Conservation (phyloP, 1,140 invertebrate genomes). For the Nymphalis io region DNA sequence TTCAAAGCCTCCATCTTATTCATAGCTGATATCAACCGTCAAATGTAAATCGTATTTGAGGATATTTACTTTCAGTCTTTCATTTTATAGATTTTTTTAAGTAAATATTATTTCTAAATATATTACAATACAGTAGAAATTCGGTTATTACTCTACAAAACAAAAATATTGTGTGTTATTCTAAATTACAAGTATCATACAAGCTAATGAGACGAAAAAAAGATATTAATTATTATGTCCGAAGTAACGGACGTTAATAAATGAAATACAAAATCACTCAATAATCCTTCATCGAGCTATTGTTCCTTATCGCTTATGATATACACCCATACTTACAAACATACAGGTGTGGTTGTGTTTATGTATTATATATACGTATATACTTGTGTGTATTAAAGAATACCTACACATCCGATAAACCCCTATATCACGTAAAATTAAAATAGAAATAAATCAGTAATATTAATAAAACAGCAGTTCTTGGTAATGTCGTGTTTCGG, state of each 20-base stretch:
- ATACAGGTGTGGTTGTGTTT: too few species aligned
- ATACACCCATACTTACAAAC: too few species aligned
- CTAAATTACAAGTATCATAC: background rate
- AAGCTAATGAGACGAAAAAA: background rate
- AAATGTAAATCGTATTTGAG: constrained; percentile 12
- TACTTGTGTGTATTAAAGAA: too few species aligned
- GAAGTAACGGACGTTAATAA: constrained; percentile 1
- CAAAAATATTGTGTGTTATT: too few species aligned
- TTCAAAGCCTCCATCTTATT: constrained; percentile 1
- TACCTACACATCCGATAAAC: too few species aligned
- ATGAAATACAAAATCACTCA: background rate
- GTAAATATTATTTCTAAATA: background rate
- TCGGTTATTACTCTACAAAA: background rate
- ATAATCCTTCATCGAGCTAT: background rate
- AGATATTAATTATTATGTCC: constrained; percentile 2
- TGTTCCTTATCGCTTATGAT: background rate
- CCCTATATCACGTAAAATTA: too few species aligned
- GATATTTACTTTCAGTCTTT: constrained; percentile 8
- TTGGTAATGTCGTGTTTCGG: too few species aligned
- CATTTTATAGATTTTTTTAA: background rate
- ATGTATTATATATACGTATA: too few species aligned
- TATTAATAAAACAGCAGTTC: too few species aligned
- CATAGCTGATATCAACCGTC: constrained; percentile 15
- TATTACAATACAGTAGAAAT: background rate
- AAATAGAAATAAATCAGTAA: too few species aligned